Percentiles rank a stretch among this genome's conserved stretches.
These are phyloP conservation scores for Phaetusa simplex DNA, from an alignment of 2,113 vertebrate species.

Conservation along the genomic window DNA sequence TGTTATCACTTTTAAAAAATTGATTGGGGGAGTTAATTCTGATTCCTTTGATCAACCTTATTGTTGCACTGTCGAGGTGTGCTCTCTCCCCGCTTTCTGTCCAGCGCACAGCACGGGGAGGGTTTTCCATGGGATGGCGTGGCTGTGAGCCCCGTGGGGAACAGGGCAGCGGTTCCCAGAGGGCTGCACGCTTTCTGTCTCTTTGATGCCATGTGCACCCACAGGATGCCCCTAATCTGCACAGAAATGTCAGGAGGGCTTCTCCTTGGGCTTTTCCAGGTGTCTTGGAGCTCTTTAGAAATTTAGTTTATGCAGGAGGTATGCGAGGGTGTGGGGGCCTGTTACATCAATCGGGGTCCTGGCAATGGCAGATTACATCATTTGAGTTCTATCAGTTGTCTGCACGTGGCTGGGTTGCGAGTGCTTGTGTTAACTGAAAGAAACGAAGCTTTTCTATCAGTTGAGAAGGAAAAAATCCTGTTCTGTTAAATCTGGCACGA, in stretches of 20 bases:
- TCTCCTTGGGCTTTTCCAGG: neutral
- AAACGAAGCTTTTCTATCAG: neutral
- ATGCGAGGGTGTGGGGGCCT: neutral
- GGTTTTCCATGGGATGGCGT: neutral
- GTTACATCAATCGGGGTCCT: neutral
- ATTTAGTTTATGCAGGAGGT: neutral
- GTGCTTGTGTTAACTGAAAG: neutral
- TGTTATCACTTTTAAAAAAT: neutral
- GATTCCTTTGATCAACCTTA: neutral
- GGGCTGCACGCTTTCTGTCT: neutral
- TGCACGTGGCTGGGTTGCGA: neutral
- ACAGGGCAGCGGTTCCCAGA: neutral
- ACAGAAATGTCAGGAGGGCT: neutral
- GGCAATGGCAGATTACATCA: neutral
- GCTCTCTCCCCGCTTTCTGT: neutral
- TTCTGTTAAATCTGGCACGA: neutral
- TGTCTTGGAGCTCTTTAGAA: neutral
- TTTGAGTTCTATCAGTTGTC: neutral
- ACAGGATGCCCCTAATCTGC: neutral
- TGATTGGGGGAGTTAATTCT: neutral
- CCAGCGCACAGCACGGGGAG: neutral
- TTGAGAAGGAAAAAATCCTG: neutral
- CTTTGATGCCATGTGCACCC: neutral
- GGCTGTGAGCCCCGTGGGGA: neutral
- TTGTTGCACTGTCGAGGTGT: rapidly evolving